Evolutionary conservation across 2,113 vertebrate genomes (phyloP), one percentile per base, ranked within the genome.

Genomic region (Phylloscopus trochiloides): DNA sequence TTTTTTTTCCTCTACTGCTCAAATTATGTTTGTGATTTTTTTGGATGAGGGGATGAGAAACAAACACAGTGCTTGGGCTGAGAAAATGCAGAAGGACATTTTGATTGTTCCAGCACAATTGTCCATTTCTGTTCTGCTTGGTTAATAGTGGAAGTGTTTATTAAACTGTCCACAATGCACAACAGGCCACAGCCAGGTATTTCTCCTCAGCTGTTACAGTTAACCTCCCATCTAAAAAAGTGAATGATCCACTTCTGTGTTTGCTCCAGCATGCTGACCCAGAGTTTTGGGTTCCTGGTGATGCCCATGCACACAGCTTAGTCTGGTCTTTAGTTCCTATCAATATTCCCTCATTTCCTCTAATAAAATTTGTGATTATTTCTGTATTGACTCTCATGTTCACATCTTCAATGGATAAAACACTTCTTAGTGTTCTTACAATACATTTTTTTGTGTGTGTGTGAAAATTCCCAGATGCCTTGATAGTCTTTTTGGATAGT

Each of bases 51-150:
- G 28, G 47, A 63, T 74, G 40, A 79, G 61, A 61, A 68, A 24
- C 17, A 75, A 50, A 54, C 14, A 45, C 7, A 34, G 10, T 7
- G 9, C 17, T 65, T 1, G 3, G 19, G 29, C 26, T 54, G 34
- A 68, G 50, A 36, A 63, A 81, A 10, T 0, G 0, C 2, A 29
- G 58, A 82, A 61, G 14, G 26, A 34, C 17, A 34, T 78, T 58
- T 57, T 6, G 24, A 25, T 58, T 4, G 2, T 63, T 68, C 21
- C 50, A 80, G 51, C 32, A 43, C 31, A 73, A 38, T 0, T 70
- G 47, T 18, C 13, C 24, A 14, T 48, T 83, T 48, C 31, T 72
- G 16, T 62, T 90, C 32, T 40, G 11, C n/a, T 34, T 73, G 25
- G 29, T 68, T 84, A 52, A 68, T 0, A 24, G 32, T 42, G 20